These are phyloP conservation scores for Scrobipalpa costella DNA, from an alignment of 2,888 invertebrate species.

Conservation along the genomic window DNA sequence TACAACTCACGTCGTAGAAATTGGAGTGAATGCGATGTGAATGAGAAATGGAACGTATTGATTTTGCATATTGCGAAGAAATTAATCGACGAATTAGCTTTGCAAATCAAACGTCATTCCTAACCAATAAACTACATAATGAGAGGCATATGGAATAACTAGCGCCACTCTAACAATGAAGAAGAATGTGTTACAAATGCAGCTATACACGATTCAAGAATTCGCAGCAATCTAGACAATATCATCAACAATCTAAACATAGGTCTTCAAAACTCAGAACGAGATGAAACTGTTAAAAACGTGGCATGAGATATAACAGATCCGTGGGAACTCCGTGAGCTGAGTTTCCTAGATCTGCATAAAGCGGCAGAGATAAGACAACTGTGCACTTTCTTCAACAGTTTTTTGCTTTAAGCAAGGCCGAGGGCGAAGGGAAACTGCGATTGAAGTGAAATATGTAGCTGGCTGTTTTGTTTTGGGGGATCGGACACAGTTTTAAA, in stretches of 20 bases:
- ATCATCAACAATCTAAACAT: conserved; percentile 2
- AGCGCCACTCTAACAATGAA: not conserved
- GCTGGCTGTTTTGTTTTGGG: not conserved
- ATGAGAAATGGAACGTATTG: conserved; percentile 2
- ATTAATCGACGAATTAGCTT: not conserved
- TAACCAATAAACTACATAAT: not conserved
- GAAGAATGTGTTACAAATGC: not conserved
- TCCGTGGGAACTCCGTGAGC: conserved; percentile 57
- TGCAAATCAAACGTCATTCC: not conserved
- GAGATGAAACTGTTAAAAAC: conserved; percentile 24
- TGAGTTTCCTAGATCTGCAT: conserved; percentile 38
- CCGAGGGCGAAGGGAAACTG: conserved; percentile 7
- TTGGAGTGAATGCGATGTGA: conserved; percentile 1
- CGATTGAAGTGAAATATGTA: not conserved
- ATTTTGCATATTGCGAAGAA: not conserved
- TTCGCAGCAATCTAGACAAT: not conserved
- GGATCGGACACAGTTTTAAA: too few species aligned
- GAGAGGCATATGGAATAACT: not conserved
- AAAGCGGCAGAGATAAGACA: conserved; percentile 29
- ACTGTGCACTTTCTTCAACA: conserved; percentile 32
- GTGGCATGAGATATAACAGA: conserved; percentile 35
- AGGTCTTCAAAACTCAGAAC: not conserved
- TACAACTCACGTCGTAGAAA: conserved; percentile 17
- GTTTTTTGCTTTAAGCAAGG: conserved; percentile 29
- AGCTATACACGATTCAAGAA: not conserved